Evolutionary conservation across 1,140 invertebrate genomes (phyloP).

Genomic region (Phocides pigmalion): DNA sequence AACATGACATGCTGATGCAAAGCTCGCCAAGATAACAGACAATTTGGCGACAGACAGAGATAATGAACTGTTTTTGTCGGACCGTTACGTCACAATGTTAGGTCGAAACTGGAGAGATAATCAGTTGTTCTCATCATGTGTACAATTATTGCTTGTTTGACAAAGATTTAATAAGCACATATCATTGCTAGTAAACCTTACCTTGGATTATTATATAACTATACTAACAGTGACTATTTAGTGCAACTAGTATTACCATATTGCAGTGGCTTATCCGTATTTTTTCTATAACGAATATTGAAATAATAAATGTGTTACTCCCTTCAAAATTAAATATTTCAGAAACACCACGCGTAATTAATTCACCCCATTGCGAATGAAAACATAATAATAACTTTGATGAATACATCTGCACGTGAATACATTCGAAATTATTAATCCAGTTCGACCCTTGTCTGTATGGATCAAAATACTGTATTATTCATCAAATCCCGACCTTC

Average conservation of each 20-base stretch:
- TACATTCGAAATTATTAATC: conserved; percentile 15
- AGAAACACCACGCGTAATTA: too few relatives aligned
- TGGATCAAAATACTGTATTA: conserved; percentile 16
- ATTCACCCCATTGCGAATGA: too few relatives aligned
- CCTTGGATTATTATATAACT: too few relatives aligned
- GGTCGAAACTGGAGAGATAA: not conserved
- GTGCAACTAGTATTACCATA: too few relatives aligned
- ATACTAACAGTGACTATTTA: too few relatives aligned
- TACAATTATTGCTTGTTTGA: not conserved
- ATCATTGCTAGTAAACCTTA: not conserved
- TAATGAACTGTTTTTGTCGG: conserved; percentile 7
- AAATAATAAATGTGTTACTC: too few relatives aligned
- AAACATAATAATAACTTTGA: conserved; percentile 3
- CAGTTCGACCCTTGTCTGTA: conserved; percentile 1
- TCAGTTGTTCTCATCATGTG: not conserved
- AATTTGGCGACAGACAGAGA: not conserved
- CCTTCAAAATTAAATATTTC: too few relatives aligned
- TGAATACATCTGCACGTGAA: conserved; percentile 9
- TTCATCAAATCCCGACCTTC: conserved; percentile 15
- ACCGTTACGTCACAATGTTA: not conserved
- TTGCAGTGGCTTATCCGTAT: too few relatives aligned
- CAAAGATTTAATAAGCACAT: too few relatives aligned
- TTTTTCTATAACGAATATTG: too few relatives aligned
- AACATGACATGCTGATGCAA: conserved; percentile 5
- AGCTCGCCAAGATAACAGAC: not conserved